phyloP scores from a whole-genome alignment of 1,140 invertebrate genomes.

The Drosophila pseudoananassae region DNA sequence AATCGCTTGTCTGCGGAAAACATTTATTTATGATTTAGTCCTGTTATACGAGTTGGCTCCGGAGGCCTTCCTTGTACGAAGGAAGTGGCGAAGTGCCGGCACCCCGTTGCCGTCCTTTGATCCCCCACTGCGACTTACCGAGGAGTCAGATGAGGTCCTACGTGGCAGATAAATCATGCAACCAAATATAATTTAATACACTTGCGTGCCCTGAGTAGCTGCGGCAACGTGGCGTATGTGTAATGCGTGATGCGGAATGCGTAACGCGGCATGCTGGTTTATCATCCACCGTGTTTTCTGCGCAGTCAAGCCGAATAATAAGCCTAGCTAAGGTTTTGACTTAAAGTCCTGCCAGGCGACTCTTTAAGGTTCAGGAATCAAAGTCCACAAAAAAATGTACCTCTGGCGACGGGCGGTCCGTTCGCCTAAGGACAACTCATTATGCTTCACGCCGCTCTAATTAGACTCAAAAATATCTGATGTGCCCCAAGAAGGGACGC shows the following conservation, averaged over 20 bases:
- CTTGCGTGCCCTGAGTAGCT: conserved; percentile 31
- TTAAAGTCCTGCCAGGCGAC: conserved; percentile 7
- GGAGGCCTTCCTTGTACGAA: conserved; percentile 3
- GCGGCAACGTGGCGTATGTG: conserved; percentile 55
- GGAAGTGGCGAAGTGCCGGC: not conserved
- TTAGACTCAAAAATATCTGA: conserved; percentile 49
- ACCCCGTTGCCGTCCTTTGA: conserved; percentile 1
- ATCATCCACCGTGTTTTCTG: conserved; percentile 60
- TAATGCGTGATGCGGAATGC: conserved; percentile 31
- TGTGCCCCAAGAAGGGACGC: conserved; percentile 2
- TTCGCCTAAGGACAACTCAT: conserved; percentile 7
- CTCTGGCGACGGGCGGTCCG: not conserved
- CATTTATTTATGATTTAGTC: conserved; percentile 59
- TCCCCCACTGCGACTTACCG: conserved; percentile 2
- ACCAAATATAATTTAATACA: conserved; percentile 74
- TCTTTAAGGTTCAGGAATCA: conserved; percentile 8
- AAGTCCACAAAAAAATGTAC: not conserved
- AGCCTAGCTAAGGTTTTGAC: conserved; percentile 1
- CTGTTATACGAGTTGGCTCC: conserved; percentile 26
- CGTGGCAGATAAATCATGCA: conserved; percentile 68
- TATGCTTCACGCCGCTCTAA: conserved; percentile 50
- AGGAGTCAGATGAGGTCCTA: conserved; percentile 24
- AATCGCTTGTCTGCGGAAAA: conserved; percentile 10
- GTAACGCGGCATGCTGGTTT: conserved; percentile 42
- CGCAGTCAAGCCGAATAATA: conserved; percentile 60